These are phyloP conservation scores for Phalacrocorax aristotelis DNA, from an alignment of 2,113 vertebrate species.

Conservation along the genomic window DNA sequence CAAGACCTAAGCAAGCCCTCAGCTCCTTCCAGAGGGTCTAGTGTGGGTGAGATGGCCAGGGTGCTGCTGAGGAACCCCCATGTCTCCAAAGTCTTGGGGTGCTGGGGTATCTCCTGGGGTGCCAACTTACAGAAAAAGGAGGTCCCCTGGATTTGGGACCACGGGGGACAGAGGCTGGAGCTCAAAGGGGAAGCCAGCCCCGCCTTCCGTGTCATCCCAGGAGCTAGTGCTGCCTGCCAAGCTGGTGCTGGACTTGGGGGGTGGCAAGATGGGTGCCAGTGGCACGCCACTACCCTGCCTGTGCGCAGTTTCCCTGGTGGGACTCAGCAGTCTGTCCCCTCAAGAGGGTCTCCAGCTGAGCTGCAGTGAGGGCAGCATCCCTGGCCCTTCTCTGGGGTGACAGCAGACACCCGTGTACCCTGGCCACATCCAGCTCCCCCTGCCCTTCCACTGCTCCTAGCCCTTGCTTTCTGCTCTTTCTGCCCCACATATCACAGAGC, in stretches of 20 bases:
- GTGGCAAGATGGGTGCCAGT: neutral
- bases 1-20: neutral
- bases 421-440: neutral
- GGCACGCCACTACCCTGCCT: accelerated
- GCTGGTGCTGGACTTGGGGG: accelerated
- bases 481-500: neutral
- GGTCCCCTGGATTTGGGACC: neutral
- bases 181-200: neutral
- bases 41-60: accelerated
- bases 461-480: neutral
- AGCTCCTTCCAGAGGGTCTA: neutral
- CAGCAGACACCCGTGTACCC: neutral
- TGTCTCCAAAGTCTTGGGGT: neutral
- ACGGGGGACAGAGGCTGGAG: neutral
- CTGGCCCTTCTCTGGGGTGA: neutral
- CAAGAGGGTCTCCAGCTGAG: neutral
- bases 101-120: neutral
- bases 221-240: neutral
- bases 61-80: neutral
- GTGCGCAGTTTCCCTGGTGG: too few relatives aligned
- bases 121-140: neutral
- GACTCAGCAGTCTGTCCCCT: neutral
- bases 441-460: neutral
- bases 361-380: neutral
- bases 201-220: neutral